Evolutionary conservation across 2,113 vertebrate species (phyloP), one percentile per base, ranked within the genome.

Genomic region (Perognathus longimembris): DNA sequence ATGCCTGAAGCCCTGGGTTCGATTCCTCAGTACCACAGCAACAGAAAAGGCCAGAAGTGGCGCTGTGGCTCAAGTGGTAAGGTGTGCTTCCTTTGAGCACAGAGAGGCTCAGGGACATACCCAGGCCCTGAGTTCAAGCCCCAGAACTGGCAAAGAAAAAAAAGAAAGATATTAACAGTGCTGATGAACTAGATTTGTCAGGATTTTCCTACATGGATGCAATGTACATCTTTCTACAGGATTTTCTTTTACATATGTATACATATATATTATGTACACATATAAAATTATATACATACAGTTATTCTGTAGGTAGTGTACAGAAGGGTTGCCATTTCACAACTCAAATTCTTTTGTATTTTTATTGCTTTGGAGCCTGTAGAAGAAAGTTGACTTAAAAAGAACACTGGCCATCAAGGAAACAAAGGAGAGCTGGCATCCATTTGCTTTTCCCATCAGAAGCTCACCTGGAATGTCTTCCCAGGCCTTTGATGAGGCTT

Each of bases 401-500:
- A 70, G 77, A 81, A 34, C 88, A 80, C 86, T 96, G 82, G 86
- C 45, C 5, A 71, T 40, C 88, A 91, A 75, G n/a, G 69, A 14
- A 59, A 77, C 76, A 74, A 84, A 94, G 64, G 92, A 75, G 70
- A 54, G 66, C 96, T 0, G 17, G 57, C 88, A 78, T 91, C 96
- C 97, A 97, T 97, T 96, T 97, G 97, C 95, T 97, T 18, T 0
- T 97, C 93, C 96, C 97, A 88, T 94, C 95, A 93, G 94, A 92
- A 92, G 71, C 93, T 96, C 95, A 26, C 97, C 96, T 97, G 97
- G 96, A 85, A 96, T 98, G 95, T 96, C 96, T 97, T 97, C 96
- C 93, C 92, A 96, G 90, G 90, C 88, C 96, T 97, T 97, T 97
- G 96, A 97, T 96, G 97, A 96, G 93, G 73, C 96, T 93, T 93